Base-by-base conservation (phyloP, 2,888 invertebrate species). In the Onchidella celtica region DNA sequence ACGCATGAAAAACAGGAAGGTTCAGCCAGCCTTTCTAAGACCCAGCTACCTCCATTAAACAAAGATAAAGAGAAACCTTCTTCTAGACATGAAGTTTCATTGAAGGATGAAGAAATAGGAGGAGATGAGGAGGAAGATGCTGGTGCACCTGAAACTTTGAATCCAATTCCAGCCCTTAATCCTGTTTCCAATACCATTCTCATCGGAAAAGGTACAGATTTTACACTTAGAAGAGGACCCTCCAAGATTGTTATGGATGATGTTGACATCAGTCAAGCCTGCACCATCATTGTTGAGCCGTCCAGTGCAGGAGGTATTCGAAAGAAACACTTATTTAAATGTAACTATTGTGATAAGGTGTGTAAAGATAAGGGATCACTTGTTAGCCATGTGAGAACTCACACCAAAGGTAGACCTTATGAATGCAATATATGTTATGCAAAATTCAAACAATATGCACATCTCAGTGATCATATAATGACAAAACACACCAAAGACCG, bases 231-330 rank as follows among this genome's bases (percentile, higher is more conserved):
- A 29, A 79, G 73, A 36, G 73, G 72, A 24, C 79, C 73, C 34
- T 73, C 79, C 6, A 79, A 79, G 57, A 79, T 79, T 66, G 73
- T 79, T 6, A 79, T 79, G 79, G 79, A 79, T 66, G 79, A 79
- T 66, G 57, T 79, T n/a, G 73, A 79, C 29, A 14, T 79, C 9
- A 66, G 11, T n/a, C 57, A 59, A 36, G 79, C 66, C 11, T 79
- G 79, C 66, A 79, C 79, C 17, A 59, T 79, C 14, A 66, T 79
- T 36, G 63, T 79, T 24, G 79, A 79, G 34, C 79, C 79, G 0
- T 79, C 79, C 29, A 79, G 55, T 27, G 79, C 79, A 17, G 79
- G 79, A 14, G 79, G 79, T 29, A 57, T 73, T 47, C 32, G 79
- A 47, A 79, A 79, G 29, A 79, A 79, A 36, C 79, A 79, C 38